Base-by-base conservation (phyloP, 2,888 invertebrate genomes). In the Iphiclides podalirius region DNA sequence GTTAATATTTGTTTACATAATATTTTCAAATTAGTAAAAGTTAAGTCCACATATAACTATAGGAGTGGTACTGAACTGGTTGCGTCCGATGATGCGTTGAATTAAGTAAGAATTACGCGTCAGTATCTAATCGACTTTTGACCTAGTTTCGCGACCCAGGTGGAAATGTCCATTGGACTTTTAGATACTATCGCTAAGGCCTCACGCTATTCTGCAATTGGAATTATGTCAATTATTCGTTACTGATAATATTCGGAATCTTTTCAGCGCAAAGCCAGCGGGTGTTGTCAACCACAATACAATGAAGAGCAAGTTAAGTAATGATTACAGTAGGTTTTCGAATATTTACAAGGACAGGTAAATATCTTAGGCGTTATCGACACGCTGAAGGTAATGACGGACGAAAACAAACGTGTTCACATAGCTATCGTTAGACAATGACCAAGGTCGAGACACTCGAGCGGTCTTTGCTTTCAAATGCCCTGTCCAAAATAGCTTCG, bases 391-490 rank as follows among this genome's bases (percentile, higher is more conserved):
- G n/a, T n/a, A n/a, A n/a, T n/a, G n/a, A n/a, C 40, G 20, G n/a
- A 15, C 3, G 12, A 31, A 37, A 42, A 41, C 28, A 41, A 31
- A 47, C 15, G 23, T 26, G 44, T 41, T 31, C 40, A 36, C 36
- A 33, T 33, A 31, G 12, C 45, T 28, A 39, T 47, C 34, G 14
- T 28, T 46, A 54, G 42, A 56, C 49, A 49, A 54, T 40, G 11
- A 36, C 36, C 59, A 57, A 59, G 59, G 57, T 47, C 47, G 40
- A 51, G 50, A 38, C 52, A 48, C 33, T 48, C 36, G 40, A 51
- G 42, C 40, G 40, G 36, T 41, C 40, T 35, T 49, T 41, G 57
- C 58, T 58, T 59, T 59, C 57, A 57, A 55, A 52, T 53, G 20
- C 9, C 8, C 39, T 35, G 34, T 20, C 35, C 39, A 39, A 49